phyloP scores from a whole-genome alignment of 2,113 vertebrate genomes.

The Clupea harengus region DNA sequence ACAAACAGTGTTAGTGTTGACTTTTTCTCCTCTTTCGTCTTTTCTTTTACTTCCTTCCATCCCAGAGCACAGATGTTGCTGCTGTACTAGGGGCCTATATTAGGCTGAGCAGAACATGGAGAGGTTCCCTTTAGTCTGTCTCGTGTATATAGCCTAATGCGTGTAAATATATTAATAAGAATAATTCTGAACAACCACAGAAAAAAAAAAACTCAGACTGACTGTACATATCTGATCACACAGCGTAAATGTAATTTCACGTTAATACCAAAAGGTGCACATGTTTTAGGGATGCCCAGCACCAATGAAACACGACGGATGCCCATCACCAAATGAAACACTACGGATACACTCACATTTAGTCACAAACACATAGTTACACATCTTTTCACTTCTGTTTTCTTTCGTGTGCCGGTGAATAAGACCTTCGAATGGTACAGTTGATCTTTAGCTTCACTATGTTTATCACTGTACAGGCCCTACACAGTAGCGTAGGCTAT shows the following conservation, averaged over 20 bases:
- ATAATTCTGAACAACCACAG: neutral
- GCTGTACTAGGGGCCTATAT: slow-evolving; percentile 50
- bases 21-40: slow-evolving; percentile 18
- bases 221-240: slow-evolving; percentile 41
- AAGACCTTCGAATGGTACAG: neutral
- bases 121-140: slow-evolving; percentile 40
- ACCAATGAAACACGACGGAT: neutral
- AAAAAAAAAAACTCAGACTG: neutral
- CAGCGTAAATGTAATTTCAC: slow-evolving; percentile 40
- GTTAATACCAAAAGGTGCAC: slow-evolving; percentile 44
- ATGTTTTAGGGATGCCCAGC: slow-evolving; percentile 33
- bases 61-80: slow-evolving; percentile 19
- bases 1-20: slow-evolving; percentile 9
- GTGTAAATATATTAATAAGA: slow-evolving; percentile 16
- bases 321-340: neutral
- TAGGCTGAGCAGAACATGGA: slow-evolving; percentile 42
- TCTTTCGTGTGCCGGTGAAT: neutral
- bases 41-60: slow-evolving; percentile 25
- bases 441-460: neutral
- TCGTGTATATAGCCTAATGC: slow-evolving; percentile 45
- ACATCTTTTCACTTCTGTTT: neutral
- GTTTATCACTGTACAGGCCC: neutral
- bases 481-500: neutral
- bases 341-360: neutral
- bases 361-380: neutral